Evolutionary conservation across 2,888 invertebrate species (phyloP), one percentile per base, ranked within the genome.

Genomic region (Iselma pallidipennis): DNA sequence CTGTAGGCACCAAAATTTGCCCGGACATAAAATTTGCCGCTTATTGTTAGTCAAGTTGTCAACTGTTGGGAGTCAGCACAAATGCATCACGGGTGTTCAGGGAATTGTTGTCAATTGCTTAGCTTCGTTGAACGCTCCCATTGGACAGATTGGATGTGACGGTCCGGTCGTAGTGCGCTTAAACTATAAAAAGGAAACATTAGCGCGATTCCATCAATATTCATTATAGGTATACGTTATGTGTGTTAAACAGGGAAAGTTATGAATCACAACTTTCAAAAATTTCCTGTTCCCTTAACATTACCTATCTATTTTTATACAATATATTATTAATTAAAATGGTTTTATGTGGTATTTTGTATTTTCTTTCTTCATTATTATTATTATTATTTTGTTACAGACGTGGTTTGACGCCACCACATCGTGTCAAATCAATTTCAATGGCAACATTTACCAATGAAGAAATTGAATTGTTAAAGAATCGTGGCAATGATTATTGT

Each of bases 401-500:
- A 81, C 91, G 98, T 78, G 98, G 98, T 57, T 85, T 98, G 68
- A 98, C 97, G 76, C 98, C 98, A 66, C 98, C 98, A 71, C 98
- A 98, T 83, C 89, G 98, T 69, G 96, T 98, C 66, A 98, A 98
- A 84, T 98, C 98, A 55, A 97, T 98, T 77, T 97, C 97, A 33
- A 98, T 98, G 97, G 95, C 98, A 66, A 95, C 95, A 73, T 98
- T 98, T 83, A 94, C 94, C 62, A 89, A 91, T 72, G 98, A 98
- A 75, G 98, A 98, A 84, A 90, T 98, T 78, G 95, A 96, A 77
- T 90, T 94, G 77, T 86, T 98, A 71, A 91, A 90, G 83, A 85
- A 87, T 68, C 90, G 91, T 81, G 98, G 98, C 72, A 98, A 98
- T 83, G 95, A 96, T 85, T 90, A 92, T 77, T 97, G 97, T 82